A percentile compares a stretch with the other conserved stretches of the same genome.
Conservation (phyloP, 2,797 vertebrate genomes). For the Allobates femoralis region DNA sequence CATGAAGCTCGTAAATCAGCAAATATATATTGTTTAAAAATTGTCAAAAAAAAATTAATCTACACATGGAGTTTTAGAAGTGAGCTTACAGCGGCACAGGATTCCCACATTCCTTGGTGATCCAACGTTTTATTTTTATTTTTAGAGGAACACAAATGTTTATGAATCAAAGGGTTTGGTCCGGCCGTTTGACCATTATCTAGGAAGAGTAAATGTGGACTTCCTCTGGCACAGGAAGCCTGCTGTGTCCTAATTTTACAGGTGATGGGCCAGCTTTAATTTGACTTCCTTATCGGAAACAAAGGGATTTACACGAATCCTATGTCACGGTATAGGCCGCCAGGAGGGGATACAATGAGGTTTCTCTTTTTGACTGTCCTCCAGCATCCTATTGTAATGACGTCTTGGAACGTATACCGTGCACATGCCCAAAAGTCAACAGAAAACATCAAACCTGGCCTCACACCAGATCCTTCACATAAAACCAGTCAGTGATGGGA, state of each 20-base stretch:
- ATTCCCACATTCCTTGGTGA: slow-evolving; percentile 53
- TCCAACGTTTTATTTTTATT: slow-evolving; percentile 57
- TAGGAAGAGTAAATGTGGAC: slow-evolving; percentile 74
- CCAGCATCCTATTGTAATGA: background rate
- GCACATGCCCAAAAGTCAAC: background rate
- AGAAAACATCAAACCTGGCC: background rate
- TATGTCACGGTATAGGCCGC: background rate
- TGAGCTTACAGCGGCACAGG: background rate
- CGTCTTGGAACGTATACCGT: background rate
- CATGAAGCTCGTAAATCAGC: too few relatives aligned
- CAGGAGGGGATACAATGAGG: background rate
- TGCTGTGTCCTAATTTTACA: slow-evolving; percentile 71
- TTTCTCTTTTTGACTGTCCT: background rate
- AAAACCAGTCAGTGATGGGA: background rate
- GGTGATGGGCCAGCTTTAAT: slow-evolving; percentile 70
- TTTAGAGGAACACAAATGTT: slow-evolving; percentile 70
- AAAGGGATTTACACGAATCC: slow-evolving; percentile 30
- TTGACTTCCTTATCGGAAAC: slow-evolving; percentile 67
- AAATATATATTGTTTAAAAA: too few relatives aligned
- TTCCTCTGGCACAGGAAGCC: slow-evolving; percentile 75
- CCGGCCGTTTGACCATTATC: slow-evolving; percentile 68
- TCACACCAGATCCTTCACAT: background rate
- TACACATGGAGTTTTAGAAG: background rate
- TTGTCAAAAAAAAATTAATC: too few relatives aligned
- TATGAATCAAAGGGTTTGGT: slow-evolving; percentile 73